Percentiles rank a stretch among this genome's conserved stretches.
phyloP scores from a whole-genome alignment of 2,797 vertebrate genomes.

The Brotogeris chrysoptera region DNA sequence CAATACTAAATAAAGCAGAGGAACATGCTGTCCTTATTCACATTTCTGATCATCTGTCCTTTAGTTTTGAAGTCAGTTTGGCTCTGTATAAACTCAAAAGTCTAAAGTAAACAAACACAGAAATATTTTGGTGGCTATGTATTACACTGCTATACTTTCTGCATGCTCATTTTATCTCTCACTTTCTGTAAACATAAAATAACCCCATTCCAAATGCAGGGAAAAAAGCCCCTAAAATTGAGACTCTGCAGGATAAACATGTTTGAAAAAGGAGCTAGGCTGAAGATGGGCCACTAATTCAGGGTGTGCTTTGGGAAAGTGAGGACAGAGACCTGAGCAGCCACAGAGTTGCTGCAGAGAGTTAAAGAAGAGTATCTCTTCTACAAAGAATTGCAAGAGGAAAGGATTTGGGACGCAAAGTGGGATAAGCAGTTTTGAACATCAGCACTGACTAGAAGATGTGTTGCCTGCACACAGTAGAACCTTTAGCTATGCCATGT shows the following conservation, averaged over 20 bases:
- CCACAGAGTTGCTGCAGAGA: neutral
- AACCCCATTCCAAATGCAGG: neutral
- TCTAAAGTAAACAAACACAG: conserved; percentile 45
- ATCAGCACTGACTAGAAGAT: neutral
- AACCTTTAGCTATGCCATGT: neutral
- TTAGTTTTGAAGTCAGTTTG: conserved; percentile 48
- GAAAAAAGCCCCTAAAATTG: neutral
- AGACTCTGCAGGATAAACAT: neutral
- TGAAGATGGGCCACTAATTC: neutral
- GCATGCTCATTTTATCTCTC: conserved; percentile 5
- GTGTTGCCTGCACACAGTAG: neutral
- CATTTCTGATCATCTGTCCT: conserved; percentile 55
- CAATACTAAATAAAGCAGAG: conserved; percentile 54
- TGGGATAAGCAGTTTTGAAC: neutral
- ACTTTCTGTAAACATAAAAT: conserved; percentile 26
- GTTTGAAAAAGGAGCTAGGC: neutral
- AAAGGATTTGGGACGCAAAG: neutral
- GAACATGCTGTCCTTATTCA: conserved; percentile 54
- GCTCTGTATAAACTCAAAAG: conserved; percentile 10
- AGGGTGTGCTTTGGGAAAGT: neutral
- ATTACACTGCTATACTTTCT: neutral
- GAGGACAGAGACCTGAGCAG: neutral
- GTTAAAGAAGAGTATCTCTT: neutral
- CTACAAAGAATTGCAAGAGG: neutral
- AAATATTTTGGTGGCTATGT: conserved; percentile 44